These are phyloP conservation scores for Saccostrea glomerata DNA, from an alignment of 1,140 invertebrate species.

Conservation along the genomic window DNA sequence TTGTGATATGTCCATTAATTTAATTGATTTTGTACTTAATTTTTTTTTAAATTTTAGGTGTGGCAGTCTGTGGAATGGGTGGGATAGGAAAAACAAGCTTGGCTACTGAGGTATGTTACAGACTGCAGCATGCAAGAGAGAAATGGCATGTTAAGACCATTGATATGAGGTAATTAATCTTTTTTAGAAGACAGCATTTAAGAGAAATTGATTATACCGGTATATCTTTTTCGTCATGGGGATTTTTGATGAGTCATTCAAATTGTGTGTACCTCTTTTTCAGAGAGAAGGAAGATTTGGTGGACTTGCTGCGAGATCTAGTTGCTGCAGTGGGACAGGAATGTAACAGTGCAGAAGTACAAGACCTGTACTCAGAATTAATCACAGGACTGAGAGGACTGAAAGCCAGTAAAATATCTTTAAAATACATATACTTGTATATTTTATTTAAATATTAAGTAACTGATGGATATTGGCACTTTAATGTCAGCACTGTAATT, in stretches of 20 bases:
- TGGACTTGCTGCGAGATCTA: conserved; percentile 1
- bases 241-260: too few relatives aligned
- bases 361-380: not conserved
- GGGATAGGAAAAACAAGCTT: conserved; percentile 56
- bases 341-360: not conserved
- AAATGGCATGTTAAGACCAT: conserved; percentile 44
- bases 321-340: not conserved
- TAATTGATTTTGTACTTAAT: too few relatives aligned
- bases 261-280: not conserved
- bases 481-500: too few relatives aligned
- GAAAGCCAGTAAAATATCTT: not conserved
- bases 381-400: not conserved
- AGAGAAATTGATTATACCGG: too few relatives aligned
- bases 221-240: too few relatives aligned
- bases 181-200: too few relatives aligned
- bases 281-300: conserved; percentile 25
- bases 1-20: too few relatives aligned
- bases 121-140: conserved; percentile 6
- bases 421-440: too few relatives aligned
- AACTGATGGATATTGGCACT: too few relatives aligned
- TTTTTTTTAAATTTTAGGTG: conserved; percentile 19
- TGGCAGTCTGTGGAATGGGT: conserved; percentile 54
- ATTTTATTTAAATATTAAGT: too few relatives aligned
- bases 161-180: conserved; percentile 43
- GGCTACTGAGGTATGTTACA: conserved; percentile 48